Evolutionary conservation across 2,888 invertebrate species (phyloP), one percentile per base, ranked within the genome.

Genomic region (Drosophila nr. fundita): DNA sequence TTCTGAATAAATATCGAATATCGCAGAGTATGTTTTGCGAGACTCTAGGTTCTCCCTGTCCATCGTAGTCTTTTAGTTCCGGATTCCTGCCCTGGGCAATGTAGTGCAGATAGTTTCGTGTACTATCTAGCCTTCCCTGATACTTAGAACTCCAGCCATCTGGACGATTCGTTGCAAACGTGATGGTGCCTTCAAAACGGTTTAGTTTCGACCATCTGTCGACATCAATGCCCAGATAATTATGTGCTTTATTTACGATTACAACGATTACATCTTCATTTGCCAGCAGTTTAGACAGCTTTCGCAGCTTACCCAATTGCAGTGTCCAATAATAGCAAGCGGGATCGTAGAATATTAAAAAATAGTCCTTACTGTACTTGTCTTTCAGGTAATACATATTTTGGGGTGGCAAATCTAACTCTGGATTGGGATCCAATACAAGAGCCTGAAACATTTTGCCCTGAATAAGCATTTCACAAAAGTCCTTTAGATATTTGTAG

Each of bases 271-370:
- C 38, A 29, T 55, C 29, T 29, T 55, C 55, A 29, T 40, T 55
- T 8, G 27, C n/a, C 13, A 55, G 55, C 40, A 55, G 55, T 15
- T 40, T 55, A 27, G 38, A 29, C 6, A 55, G 8, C 40, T 55
- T 55, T 29, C 55, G 74, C 6, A 81, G 52, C 36, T 63, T 71
- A 13, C 54, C 24, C 32, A 78, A 38, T 53, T 84, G 85, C 1
- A 65, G 15, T 10, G 55, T 8, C 78, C 80, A 81, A 36, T 68
- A 61, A 45, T 74, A 78, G 40, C 71, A 58, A 24, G 62, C 66
- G 2, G 82, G 82, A 48, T 78, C 65, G 21, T 82, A 81, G 15
- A 85, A 60, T 42, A 82, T 58, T 15, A 72, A 32, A 13, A 85
- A 52, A 6, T 50, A 55, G 29, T 85, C 79, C 2, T 54, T 52